Percentiles rank a stretch among this genome's conserved stretches.
phyloP scores from a whole-genome alignment of 2,888 invertebrate species.

The Dermolepida albohirtum region DNA sequence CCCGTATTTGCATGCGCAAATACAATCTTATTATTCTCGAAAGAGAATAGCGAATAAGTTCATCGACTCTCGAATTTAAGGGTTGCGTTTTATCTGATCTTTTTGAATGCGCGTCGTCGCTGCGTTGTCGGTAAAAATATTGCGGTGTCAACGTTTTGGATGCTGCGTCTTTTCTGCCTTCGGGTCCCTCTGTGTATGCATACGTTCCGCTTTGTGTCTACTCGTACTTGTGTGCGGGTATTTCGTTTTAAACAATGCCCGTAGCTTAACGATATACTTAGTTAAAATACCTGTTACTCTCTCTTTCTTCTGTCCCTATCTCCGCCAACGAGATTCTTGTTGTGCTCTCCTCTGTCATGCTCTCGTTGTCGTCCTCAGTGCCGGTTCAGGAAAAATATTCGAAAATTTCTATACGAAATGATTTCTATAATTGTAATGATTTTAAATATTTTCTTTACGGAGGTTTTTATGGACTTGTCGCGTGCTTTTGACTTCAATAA shows the following conservation, averaged over 20 bases:
- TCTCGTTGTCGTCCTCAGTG: no score
- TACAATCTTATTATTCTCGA: conserved; percentile 54
- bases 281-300: conserved; percentile 58
- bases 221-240: background rate
- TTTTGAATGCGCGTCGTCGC: conserved; percentile 45
- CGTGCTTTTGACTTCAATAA: no score
- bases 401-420: no score
- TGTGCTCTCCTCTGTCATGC: conserved; percentile 32
- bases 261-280: conserved; percentile 62
- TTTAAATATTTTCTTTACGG: no score
- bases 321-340: conserved; percentile 18
- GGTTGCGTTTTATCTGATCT: conserved; percentile 59
- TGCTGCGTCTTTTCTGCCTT: conserved; percentile 44
- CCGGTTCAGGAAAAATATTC: no score
- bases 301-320: conserved; percentile 52
- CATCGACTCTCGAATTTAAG: conserved; percentile 62
- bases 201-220: background rate
- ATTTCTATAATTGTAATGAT: no score
- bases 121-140: conserved; percentile 55
- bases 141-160: conserved; percentile 58
- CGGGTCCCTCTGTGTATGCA: conserved; percentile 4
- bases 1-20: conserved; percentile 52
- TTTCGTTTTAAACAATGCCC: conserved; percentile 57
- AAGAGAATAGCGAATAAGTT: conserved; percentile 51
- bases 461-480: no score